These are phyloP conservation scores for Lagopus muta DNA, from an alignment of 2,113 vertebrate species.

Conservation along the genomic window DNA sequence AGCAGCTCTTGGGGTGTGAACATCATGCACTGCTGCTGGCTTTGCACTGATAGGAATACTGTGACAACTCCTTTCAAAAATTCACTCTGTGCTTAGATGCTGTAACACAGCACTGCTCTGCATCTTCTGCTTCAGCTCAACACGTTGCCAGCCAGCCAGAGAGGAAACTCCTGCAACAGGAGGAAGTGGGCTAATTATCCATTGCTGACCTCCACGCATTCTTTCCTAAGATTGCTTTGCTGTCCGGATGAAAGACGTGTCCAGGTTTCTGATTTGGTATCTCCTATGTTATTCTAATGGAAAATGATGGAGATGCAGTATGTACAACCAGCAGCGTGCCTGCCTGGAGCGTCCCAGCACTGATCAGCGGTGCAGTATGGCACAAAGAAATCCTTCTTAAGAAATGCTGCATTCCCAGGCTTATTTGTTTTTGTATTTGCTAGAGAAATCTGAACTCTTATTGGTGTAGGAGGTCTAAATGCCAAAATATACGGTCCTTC, in stretches of 20 bases:
- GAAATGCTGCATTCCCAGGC: not conserved
- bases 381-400: not conserved
- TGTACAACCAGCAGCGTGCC: not conserved
- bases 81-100: not conserved
- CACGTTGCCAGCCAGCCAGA: not conserved
- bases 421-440: not conserved
- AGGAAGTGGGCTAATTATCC: not conserved
- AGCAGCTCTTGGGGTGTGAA: not conserved
- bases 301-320: fast-evolving
- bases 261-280: fast-evolving
- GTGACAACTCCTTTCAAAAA: not conserved
- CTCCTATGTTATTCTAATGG: not conserved
- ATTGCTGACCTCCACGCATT: too few species aligned
- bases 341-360: not conserved
- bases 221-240: not conserved
- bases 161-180: not conserved
- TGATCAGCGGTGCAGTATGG: not conserved
- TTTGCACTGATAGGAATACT: not conserved
- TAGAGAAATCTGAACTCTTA: not conserved
- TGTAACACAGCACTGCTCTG: not conserved
- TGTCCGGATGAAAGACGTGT: not conserved
- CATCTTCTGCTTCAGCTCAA: too few species aligned
- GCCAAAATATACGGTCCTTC: not conserved
- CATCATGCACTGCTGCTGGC: not conserved
- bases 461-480: not conserved